Evolutionary conservation across 2,888 invertebrate genomes (phyloP).

Genomic region (Caradrina clavipalpis): DNA sequence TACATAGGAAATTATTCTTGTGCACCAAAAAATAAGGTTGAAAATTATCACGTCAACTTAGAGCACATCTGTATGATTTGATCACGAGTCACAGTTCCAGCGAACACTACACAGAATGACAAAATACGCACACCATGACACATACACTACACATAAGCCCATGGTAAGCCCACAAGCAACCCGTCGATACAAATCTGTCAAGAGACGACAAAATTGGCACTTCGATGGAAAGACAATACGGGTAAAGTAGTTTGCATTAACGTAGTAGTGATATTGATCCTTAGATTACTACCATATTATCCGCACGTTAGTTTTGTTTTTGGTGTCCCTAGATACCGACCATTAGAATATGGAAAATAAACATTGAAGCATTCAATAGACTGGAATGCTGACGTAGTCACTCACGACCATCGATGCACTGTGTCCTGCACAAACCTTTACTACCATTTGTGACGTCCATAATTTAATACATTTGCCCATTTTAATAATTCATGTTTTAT

Average conservation of each 20-base stretch:
- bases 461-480: conserved; percentile 72
- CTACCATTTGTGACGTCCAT: conserved; percentile 81
- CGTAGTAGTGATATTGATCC: conserved; percentile 72
- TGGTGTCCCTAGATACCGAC: conserved; percentile 80
- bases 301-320: conserved; percentile 82
- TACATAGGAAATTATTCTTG: conserved; percentile 15
- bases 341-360: conserved; percentile 77
- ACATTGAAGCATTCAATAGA: conserved; percentile 84
- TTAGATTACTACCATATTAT: conserved; percentile 72
- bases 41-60: conserved; percentile 31
- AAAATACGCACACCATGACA: conserved; percentile 45
- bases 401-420: conserved; percentile 69
- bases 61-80: conserved; percentile 30
- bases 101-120: conserved; percentile 44
- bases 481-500: conserved; percentile 70
- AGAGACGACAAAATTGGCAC: conserved; percentile 62
- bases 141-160: conserved; percentile 54
- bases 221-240: conserved; percentile 65
- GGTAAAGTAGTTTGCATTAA: conserved; percentile 84
- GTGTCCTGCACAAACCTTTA: conserved; percentile 65
- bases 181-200: conserved; percentile 57
- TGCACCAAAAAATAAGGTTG: conserved; percentile 36
- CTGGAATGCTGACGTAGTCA: conserved; percentile 82
- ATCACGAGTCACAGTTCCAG: conserved; percentile 59
- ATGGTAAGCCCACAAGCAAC: conserved; percentile 70